Evolutionary conservation across 2,888 invertebrate genomes (phyloP).

Genomic region (Drosophila melanosoma): DNA sequence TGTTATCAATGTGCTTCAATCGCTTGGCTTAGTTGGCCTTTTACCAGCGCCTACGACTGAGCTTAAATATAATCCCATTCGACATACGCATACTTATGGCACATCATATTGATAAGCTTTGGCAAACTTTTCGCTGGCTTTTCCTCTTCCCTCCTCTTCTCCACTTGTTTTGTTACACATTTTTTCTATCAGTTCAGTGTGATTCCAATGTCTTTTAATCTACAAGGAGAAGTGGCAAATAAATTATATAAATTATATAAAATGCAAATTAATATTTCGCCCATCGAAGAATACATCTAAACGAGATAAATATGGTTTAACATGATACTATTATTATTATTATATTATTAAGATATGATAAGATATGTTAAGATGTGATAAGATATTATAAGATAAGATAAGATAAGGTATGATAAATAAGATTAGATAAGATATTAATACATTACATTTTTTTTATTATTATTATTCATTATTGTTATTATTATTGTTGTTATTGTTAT

Average conservation of each 20-base stretch:
- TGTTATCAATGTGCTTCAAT: constrained; percentile 62
- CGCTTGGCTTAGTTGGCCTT: constrained; percentile 61
- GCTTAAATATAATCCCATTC: constrained; percentile 61
- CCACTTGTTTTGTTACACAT: constrained; percentile 3
- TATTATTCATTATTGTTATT: too few species aligned
- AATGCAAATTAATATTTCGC: neutral
- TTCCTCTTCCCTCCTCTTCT: constrained; percentile 1
- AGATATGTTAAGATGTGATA: too few species aligned
- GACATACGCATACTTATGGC: constrained; percentile 55
- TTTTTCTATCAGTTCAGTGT: neutral
- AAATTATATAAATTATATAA: too few species aligned
- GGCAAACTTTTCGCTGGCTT: constrained; percentile 60
- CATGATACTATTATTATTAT: neutral
- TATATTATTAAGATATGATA: neutral
- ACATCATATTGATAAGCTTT: constrained; percentile 58
- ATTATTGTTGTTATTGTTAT: too few species aligned
- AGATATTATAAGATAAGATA: too few species aligned
- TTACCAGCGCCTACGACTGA: constrained; percentile 53
- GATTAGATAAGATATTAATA: too few species aligned
- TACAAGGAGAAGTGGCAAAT: neutral
- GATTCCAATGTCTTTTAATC: neutral
- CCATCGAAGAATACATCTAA: neutral
- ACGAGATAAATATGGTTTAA: neutral
- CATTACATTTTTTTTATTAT: too few species aligned
- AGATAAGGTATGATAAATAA: too few species aligned